phyloP scores from a whole-genome alignment of 2,888 invertebrate species.

The Melanophora roralis region DNA sequence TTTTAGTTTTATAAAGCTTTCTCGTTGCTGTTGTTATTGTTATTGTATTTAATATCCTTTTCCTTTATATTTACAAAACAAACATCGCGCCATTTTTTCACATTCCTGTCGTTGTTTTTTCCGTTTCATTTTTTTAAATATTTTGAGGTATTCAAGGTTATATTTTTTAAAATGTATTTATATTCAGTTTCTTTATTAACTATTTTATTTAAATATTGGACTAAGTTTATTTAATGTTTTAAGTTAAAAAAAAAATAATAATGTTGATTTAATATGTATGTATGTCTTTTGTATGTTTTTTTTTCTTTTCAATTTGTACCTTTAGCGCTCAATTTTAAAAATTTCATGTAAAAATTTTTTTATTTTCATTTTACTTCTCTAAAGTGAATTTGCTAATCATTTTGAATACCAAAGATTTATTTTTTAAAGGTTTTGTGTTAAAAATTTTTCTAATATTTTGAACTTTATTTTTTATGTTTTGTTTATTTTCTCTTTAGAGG shows the following conservation, averaged over 20 bases:
- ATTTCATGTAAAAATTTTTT: constrained; percentile 61
- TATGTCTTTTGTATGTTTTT: constrained; percentile 34
- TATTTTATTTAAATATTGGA: constrained; percentile 27
- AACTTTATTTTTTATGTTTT: constrained; percentile 49
- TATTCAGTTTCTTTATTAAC: constrained; percentile 38
- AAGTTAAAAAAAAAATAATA: constrained; percentile 24
- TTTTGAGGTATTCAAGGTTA: constrained; percentile 60
- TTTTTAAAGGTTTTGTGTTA: constrained; percentile 35
- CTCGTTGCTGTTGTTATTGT: constrained; percentile 10
- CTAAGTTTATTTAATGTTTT: constrained; percentile 15
- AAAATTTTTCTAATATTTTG: constrained; percentile 62
- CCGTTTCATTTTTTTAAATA: constrained; percentile 1
- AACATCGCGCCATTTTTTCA: constrained; percentile 23
- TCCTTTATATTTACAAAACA: constrained; percentile 9
- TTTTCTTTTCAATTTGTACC: constrained; percentile 71
- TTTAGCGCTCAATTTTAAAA: constrained; percentile 76
- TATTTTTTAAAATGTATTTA: constrained; percentile 58
- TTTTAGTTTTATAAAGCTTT: constrained; percentile 39
- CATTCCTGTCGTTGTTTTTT: background rate
- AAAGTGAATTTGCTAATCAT: constrained; percentile 56
- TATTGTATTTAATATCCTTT: background rate
- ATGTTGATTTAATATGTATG: constrained; percentile 10
- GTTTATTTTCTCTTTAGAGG: constrained; percentile 49
- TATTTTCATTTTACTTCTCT: constrained; percentile 58
- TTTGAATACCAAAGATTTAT: constrained; percentile 25